Conservation (phyloP, 2,888 invertebrate species). For the Clanis bilineata region DNA sequence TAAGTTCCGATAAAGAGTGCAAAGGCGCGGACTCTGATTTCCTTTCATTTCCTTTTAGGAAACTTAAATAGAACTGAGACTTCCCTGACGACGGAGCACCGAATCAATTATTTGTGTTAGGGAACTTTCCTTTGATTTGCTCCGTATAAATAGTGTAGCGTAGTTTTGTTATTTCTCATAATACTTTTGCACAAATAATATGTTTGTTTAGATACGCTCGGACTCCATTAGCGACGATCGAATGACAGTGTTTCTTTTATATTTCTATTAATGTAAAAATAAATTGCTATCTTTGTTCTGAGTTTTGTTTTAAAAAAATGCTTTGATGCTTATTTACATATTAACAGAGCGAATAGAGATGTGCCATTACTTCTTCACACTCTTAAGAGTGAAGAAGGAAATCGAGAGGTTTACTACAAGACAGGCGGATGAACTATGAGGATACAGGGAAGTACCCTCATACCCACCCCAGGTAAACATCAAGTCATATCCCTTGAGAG, state of each 20-base stretch:
- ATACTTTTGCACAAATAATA: constrained; percentile 33
- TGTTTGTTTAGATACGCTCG: constrained; percentile 34
- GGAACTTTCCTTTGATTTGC: constrained; percentile 68
- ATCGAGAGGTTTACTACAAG: too few relatives aligned
- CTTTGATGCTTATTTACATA: too few relatives aligned
- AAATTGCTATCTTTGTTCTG: not conserved
- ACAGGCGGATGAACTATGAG: too few relatives aligned
- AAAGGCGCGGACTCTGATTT: constrained; percentile 73
- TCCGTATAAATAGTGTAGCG: constrained; percentile 49
- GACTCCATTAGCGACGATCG: constrained; percentile 8
- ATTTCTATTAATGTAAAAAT: constrained; percentile 5
- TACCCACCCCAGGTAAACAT: too few relatives aligned
- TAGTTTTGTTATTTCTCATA: constrained; percentile 54
- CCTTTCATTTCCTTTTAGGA: constrained; percentile 82
- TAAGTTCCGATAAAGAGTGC: constrained; percentile 76
- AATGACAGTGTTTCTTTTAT: constrained; percentile 18
- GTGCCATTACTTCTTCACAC: too few relatives aligned
- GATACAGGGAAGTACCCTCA: too few relatives aligned
- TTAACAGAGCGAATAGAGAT: too few relatives aligned
- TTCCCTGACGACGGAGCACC: constrained; percentile 74
- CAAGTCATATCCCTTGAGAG: too few relatives aligned
- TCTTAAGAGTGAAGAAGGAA: too few relatives aligned
- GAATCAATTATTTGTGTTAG: constrained; percentile 80
- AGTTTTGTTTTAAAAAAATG: not conserved
- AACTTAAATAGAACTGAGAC: constrained; percentile 81